Conservation (phyloP, 53 echinoderm and acorn worm genomes). For the Stichopus horrens region DNA sequence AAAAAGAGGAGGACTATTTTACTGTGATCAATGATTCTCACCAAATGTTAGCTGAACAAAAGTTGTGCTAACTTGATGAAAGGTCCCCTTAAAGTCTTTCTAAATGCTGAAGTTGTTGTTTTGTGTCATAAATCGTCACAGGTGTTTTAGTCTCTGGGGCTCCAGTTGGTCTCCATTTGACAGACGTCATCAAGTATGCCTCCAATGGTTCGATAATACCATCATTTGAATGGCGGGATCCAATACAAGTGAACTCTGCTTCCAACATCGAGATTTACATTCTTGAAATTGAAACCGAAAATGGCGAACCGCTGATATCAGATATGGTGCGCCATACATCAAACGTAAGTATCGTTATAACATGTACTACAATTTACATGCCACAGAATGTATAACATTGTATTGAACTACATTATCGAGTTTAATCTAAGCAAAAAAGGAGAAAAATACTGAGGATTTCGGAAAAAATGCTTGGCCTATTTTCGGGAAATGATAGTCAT, state of each 20-base stretch:
- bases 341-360: background rate
- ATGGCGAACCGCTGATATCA: background rate
- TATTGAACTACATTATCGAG: too few relatives aligned
- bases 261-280: background rate
- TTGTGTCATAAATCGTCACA: background rate
- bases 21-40: too few relatives aligned
- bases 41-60: too few relatives aligned
- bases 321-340: background rate
- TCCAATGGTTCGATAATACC: background rate
- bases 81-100: too few relatives aligned
- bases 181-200: slow-evolving; percentile 12
- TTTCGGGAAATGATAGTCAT: too few relatives aligned
- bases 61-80: too few relatives aligned
- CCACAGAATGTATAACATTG: too few relatives aligned
- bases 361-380: background rate
- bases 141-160: slow-evolving; percentile 19
- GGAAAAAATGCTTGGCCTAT: too few relatives aligned
- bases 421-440: too few relatives aligned
- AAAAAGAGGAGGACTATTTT: too few relatives aligned
- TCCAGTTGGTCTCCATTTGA: background rate
- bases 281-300: background rate
- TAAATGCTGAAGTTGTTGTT: background rate
- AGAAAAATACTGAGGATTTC: too few relatives aligned
- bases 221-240: slow-evolving; percentile 16
- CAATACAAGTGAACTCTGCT: slow-evolving; percentile 3